A percentile compares a stretch with the other conserved stretches of the same genome.
Evolutionary conservation across 2,888 invertebrate species (phyloP).

Genomic region (Leucophenga maculata): DNA sequence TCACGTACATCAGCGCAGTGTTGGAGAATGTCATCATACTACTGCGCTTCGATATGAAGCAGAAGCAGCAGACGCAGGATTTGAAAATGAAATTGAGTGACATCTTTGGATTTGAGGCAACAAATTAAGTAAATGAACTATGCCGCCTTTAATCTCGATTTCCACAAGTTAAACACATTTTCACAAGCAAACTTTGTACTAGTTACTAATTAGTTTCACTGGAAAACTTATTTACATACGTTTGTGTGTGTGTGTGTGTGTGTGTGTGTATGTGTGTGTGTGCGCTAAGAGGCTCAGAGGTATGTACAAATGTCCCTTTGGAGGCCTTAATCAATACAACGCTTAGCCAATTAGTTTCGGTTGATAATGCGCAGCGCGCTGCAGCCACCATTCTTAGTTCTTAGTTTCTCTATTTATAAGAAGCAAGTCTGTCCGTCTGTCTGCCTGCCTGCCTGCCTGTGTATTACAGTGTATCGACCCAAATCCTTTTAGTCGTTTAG

Average conservation of each 20-base stretch:
- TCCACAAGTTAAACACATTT: neutral
- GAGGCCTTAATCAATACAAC: slow-evolving; percentile 42
- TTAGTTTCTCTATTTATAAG: neutral
- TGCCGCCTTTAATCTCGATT: too few species aligned
- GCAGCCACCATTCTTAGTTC: neutral
- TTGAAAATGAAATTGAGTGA: too few species aligned
- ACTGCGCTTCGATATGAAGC: slow-evolving; percentile 4
- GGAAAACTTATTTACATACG: slow-evolving; percentile 55
- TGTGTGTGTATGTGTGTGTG: neutral
- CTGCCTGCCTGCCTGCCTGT: too few species aligned
- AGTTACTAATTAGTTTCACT: slow-evolving; percentile 43
- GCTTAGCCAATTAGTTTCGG: slow-evolving; percentile 45
- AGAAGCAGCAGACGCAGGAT: neutral
- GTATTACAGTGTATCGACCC: too few species aligned
- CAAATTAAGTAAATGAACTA: too few species aligned
- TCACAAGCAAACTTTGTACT: neutral
- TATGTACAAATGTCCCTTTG: neutral
- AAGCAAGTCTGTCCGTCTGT: slow-evolving; percentile 15
- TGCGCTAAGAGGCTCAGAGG: too few species aligned
- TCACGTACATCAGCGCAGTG: neutral
- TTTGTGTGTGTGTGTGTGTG: slow-evolving; percentile 16
- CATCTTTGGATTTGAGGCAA: too few species aligned
- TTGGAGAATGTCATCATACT: slow-evolving; percentile 2
- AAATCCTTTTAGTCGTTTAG: slow-evolving; percentile 56
- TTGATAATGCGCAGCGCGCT: slow-evolving; percentile 34